Evolutionary conservation across 2,888 invertebrate species (phyloP).

Genomic region (Lordiphosa fenestrarum): DNA sequence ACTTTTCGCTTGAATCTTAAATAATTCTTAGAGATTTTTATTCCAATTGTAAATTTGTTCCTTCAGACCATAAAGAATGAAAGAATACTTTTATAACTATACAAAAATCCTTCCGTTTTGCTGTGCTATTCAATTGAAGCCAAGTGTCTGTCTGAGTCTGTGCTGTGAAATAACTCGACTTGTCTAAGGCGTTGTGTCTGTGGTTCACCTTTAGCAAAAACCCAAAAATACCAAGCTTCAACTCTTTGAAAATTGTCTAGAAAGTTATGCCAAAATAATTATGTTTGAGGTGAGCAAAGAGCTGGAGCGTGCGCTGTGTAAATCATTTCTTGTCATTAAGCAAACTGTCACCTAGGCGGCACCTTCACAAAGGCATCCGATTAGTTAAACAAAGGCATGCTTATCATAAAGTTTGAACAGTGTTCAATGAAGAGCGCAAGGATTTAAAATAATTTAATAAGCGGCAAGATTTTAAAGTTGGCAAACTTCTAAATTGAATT

Average conservation of each 20-base stretch:
- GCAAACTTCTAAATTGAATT: too few species aligned
- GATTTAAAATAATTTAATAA: conserved; percentile 16
- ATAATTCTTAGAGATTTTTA: too few species aligned
- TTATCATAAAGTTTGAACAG: conserved; percentile 27
- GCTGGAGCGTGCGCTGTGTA: conserved; percentile 15
- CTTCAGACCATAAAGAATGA: too few species aligned
- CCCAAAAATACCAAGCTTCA: conserved; percentile 23
- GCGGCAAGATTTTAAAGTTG: too few species aligned
- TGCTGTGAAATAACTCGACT: conserved; percentile 6
- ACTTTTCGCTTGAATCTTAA: too few species aligned
- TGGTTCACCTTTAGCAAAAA: conserved; percentile 2
- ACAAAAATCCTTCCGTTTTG: too few species aligned
- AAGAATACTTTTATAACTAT: too few species aligned
- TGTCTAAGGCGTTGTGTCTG: conserved; percentile 8
- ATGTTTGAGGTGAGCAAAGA: conserved; percentile 7
- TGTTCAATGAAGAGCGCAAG: conserved; percentile 38
- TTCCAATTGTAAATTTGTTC: too few species aligned
- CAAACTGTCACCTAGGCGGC: conserved; percentile 49
- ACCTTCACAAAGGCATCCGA: conserved; percentile 21
- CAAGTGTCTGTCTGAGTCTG: conserved; percentile 1
- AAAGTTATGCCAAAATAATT: conserved; percentile 31
- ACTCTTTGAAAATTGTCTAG: conserved; percentile 18
- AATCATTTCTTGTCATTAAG: conserved; percentile 51
- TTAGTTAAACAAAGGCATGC: conserved; percentile 35
- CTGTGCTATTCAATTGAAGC: too few species aligned